phyloP scores from a whole-genome alignment of 2,888 invertebrate genomes.

The Mesopsocus fuscifrons region DNA sequence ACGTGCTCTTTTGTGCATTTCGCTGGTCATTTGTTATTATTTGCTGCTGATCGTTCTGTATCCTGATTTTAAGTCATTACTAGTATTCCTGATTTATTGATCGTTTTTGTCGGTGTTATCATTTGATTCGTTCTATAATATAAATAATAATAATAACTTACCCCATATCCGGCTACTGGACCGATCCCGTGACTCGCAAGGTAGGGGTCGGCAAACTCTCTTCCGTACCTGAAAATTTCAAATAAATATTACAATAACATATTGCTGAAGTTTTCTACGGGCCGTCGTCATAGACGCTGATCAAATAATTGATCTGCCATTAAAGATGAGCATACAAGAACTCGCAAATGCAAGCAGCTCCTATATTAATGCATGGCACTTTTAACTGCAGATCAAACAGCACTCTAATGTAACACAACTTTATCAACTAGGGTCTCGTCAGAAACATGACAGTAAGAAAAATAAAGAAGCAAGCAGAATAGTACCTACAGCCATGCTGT shows the following conservation, averaged over 20 bases:
- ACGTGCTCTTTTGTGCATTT: too few relatives aligned
- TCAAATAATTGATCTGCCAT: too few relatives aligned
- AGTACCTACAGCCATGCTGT: too few relatives aligned
- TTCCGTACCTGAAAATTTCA: conserved; percentile 52
- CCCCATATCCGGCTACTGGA: conserved; percentile 92
- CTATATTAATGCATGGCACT: too few relatives aligned
- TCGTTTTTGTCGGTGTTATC: background rate
- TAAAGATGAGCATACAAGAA: conserved; percentile 1
- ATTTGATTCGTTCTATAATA: background rate
- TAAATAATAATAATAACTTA: conserved; percentile 36
- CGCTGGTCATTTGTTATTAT: too few relatives aligned
- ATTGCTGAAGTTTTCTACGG: too few relatives aligned
- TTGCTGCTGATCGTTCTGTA: background rate
- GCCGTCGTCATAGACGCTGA: too few relatives aligned
- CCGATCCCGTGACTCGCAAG: conserved; percentile 81
- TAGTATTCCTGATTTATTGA: background rate
- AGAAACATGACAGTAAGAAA: too few relatives aligned
- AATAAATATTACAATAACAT: conserved; percentile 14
- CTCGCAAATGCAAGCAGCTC: conserved; percentile 24
- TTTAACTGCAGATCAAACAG: too few relatives aligned
- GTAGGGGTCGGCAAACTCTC: conserved; percentile 86
- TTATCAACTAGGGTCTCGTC: too few relatives aligned
- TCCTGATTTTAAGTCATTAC: background rate
- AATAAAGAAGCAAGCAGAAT: too few relatives aligned
- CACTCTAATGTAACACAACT: too few relatives aligned